These are phyloP conservation scores for Xestia ashworthii DNA, from an alignment of 2,888 invertebrate genomes.

Conservation along the genomic window DNA sequence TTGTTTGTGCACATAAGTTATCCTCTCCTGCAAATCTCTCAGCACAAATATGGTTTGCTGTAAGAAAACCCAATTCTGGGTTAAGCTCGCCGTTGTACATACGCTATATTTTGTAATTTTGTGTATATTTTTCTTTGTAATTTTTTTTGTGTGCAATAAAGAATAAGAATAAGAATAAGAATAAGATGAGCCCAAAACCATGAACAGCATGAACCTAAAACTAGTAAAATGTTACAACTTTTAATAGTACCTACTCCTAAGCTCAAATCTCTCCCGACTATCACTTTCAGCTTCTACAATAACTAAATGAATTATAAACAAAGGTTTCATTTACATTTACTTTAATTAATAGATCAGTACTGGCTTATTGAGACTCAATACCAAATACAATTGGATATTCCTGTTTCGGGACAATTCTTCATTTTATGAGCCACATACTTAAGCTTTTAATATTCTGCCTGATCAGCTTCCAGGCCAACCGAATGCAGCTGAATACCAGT, in stretches of 20 bases:
- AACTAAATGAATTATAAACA: background rate
- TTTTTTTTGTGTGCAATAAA: no score
- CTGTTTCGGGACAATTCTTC: background rate
- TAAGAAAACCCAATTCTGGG: no score
- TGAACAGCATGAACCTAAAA: background rate
- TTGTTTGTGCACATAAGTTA: no score
- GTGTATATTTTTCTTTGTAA: no score
- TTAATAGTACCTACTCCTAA: background rate
- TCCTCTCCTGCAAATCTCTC: no score
- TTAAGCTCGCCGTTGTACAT: no score
- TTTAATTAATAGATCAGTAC: background rate
- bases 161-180: no score
- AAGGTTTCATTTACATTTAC: background rate
- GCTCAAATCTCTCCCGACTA: background rate
- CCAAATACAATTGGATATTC: conserved; percentile 1
- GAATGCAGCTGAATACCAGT: no score
- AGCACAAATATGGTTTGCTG: no score
- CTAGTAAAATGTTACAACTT: background rate
- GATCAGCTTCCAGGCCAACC: no score
- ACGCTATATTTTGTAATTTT: no score
- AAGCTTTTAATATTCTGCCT: background rate
- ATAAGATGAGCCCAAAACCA: no score
- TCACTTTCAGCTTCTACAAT: background rate
- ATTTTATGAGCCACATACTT: background rate
- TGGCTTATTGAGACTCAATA: background rate